Base-by-base conservation (phyloP, 2,888 invertebrate species). In the Megastigmus dorsalis region DNA sequence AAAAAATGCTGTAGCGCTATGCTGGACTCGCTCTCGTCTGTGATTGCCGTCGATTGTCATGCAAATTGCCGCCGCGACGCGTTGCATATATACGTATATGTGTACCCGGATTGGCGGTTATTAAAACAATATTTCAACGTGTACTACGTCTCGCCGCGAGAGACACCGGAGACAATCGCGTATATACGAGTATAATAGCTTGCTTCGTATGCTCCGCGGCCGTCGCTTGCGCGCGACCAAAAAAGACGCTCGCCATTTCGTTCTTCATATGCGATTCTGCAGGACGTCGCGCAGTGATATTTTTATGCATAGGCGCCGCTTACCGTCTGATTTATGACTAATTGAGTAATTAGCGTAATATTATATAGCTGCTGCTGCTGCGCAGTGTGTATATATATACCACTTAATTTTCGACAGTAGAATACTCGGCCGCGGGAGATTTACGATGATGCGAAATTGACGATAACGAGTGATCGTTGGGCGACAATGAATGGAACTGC, bases 21-120 rank as follows among this genome's bases (percentile, higher is more conserved):
- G n/a, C n/a, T n/a, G n/a, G n/a, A n/a, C n/a, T 18, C 26, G 45
- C 26, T 45, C 15, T 33, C 13, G 26, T 13, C 26, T n/a, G n/a
- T n/a, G n/a, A n/a, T n/a, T n/a, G n/a, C n/a, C n/a, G n/a, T n/a
- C 55, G 57, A 69, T 69, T 69, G 69, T 60, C 69, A 69, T 69
- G 69, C 41, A 69, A 69, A 69, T 69, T n/a, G 6, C 4, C 59
- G n/a, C 15, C 4, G n/a, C n/a, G n/a, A n/a, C n/a, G n/a, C n/a
- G n/a, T n/a, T n/a, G n/a, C n/a, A n/a, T n/a, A n/a, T n/a, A n/a
- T n/a, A n/a, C n/a, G n/a, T n/a, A n/a, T n/a, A n/a, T n/a, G n/a
- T n/a, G n/a, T n/a, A n/a, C n/a, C 23, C n/a, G 52, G 10, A 60
- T 60, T 20, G 69, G 41, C 69, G 60, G 41, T 69, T 60, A 50